phyloP scores from a whole-genome alignment of 2,113 vertebrate species.

The Opisthocomus hoazin region DNA sequence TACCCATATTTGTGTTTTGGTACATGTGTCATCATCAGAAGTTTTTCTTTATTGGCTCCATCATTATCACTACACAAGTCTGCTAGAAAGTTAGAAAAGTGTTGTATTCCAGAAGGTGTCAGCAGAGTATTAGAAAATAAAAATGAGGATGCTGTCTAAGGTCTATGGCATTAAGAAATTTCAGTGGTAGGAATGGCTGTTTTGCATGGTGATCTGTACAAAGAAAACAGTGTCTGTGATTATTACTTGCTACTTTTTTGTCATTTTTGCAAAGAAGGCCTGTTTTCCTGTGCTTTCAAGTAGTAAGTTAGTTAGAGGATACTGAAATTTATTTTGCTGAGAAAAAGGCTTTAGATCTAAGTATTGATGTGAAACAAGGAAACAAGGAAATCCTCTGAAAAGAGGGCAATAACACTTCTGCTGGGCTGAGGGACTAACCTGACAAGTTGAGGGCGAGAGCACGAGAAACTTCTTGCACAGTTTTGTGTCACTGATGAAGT shows the following conservation, averaged over 20 bases:
- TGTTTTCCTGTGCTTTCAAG: not conserved
- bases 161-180: not conserved
- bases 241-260: not conserved
- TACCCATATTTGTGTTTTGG: not conserved
- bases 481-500: not conserved
- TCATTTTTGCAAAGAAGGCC: not conserved
- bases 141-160: not conserved
- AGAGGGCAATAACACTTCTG: not conserved
- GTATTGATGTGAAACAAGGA: not conserved
- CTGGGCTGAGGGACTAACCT: not conserved
- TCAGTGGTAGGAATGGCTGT: not conserved
- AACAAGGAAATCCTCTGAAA: not conserved
- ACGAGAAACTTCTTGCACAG: not conserved
- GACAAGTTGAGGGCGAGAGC: not conserved
- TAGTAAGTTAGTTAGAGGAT: not conserved
- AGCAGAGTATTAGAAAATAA: slow-evolving; percentile 59
- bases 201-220: not conserved
- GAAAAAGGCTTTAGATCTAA: not conserved
- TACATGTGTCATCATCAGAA: not conserved
- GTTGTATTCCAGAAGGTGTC: slow-evolving; percentile 64
- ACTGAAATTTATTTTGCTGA: not conserved
- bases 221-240: not conserved
- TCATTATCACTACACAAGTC: not conserved
- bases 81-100: not conserved
- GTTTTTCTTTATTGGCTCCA: not conserved